phyloP scores from a whole-genome alignment of 2,113 vertebrate genomes.

The Urocynchramus pylzowi region DNA sequence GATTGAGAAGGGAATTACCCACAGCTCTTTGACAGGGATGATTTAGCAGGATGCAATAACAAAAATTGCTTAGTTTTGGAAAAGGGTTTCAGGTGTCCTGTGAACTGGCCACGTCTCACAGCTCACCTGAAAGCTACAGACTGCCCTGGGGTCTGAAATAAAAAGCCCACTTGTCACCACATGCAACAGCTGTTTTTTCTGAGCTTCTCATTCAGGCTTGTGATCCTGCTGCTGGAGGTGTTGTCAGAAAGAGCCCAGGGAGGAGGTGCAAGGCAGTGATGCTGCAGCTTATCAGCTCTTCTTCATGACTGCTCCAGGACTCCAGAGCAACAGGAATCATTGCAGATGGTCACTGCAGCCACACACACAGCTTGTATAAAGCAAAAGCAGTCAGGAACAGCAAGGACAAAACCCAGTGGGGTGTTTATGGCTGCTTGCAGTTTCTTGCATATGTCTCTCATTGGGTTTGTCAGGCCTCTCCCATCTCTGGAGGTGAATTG shows the following conservation, averaged over 20 bases:
- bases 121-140: neutral
- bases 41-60: neutral
- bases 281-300: neutral
- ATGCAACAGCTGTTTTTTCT: neutral
- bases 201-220: neutral
- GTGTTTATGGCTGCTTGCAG: neutral
- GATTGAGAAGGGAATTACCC: neutral
- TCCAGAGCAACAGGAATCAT: neutral
- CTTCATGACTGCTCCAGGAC: neutral
- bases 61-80: neutral
- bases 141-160: neutral
- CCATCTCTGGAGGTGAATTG: neutral
- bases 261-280: neutral
- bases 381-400: neutral
- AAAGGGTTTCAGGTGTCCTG: neutral
- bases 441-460: neutral
- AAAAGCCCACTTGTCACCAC: neutral
- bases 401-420: fast-evolving
- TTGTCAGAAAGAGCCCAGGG: neutral
- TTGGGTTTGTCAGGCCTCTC: neutral
- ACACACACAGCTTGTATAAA: fast-evolving
- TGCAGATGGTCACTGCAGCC: neutral
- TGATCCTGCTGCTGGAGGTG: neutral
- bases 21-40: neutral
- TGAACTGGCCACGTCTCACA: neutral